Evolutionary conservation across 2,797 vertebrate genomes (phyloP).

Genomic region (Centroberyx gerrardi): DNA sequence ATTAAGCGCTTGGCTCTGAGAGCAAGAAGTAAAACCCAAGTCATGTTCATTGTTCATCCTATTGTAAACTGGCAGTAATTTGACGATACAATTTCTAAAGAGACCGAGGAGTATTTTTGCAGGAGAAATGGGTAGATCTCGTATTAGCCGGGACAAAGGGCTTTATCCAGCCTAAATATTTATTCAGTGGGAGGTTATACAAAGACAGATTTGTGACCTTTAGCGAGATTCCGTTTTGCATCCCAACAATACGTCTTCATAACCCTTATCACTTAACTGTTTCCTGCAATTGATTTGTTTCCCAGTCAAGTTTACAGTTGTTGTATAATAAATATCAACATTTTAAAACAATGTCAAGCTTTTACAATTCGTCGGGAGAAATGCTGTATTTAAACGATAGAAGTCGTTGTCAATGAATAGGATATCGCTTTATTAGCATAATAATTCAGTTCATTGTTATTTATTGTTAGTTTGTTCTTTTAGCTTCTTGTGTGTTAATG

Average conservation of each 20-base stretch:
- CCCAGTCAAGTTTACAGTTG: constrained; percentile 60
- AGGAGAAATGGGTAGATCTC: constrained; percentile 25
- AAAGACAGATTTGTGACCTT: constrained; percentile 70
- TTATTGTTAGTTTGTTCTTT: constrained; percentile 35
- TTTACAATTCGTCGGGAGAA: constrained; percentile 17
- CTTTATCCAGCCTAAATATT: constrained; percentile 71
- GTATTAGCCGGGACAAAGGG: constrained; percentile 50
- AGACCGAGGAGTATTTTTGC: constrained; percentile 11
- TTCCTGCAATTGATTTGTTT: constrained; percentile 70
- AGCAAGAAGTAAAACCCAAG: background rate
- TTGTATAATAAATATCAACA: constrained; percentile 43
- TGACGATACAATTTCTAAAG: constrained; percentile 1
- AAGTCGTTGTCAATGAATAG: constrained; percentile 8
- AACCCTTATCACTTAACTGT: constrained; percentile 52
- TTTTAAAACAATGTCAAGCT: constrained; percentile 19
- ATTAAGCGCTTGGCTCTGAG: background rate
- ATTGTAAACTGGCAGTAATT: constrained; percentile 1
- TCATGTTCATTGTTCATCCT: background rate
- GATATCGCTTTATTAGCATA: constrained; percentile 36
- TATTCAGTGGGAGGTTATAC: constrained; percentile 66
- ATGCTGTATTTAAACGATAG: background rate
- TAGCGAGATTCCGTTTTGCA: constrained; percentile 55
- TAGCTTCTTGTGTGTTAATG: background rate
- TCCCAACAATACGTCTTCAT: constrained; percentile 59
- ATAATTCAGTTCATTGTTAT: constrained; percentile 35